Percentiles rank a stretch among this genome's conserved stretches.
Evolutionary conservation across 2,113 vertebrate genomes (phyloP).

Genomic region (Antechinus flavipes): DNA sequence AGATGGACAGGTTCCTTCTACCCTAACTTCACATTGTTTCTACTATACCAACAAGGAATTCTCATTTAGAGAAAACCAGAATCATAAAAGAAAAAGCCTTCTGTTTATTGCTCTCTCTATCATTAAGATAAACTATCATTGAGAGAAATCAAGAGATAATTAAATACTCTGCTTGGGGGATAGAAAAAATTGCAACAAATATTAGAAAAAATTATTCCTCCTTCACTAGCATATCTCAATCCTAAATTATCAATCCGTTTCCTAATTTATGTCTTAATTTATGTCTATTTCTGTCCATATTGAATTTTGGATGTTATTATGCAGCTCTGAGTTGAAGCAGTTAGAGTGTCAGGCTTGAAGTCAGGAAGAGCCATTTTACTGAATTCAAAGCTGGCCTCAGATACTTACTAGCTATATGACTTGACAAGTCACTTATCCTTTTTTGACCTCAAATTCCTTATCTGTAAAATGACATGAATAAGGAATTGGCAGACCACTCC

Average conservation of each 20-base stretch:
- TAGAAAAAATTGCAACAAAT: not conserved
- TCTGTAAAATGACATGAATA: not conserved
- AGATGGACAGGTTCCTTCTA: not conserved
- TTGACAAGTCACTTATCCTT: not conserved
- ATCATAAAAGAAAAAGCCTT: not conserved
- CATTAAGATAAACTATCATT: not conserved
- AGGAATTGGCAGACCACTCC: not conserved
- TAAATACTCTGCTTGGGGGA: not conserved
- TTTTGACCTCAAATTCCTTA: not conserved
- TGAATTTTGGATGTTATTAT: not conserved
- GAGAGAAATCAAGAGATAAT: not conserved
- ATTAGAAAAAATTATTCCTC: not conserved
- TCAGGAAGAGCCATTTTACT: not conserved
- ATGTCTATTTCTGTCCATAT: not conserved
- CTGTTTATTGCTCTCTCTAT: not conserved
- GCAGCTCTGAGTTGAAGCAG: not conserved
- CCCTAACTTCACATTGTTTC: not conserved
- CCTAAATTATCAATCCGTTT: not conserved
- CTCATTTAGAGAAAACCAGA: not conserved
- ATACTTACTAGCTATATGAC: not conserved
- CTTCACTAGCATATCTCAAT: not conserved
- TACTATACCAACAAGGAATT: not conserved
- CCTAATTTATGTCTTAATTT: not conserved
- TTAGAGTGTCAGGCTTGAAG: not conserved
- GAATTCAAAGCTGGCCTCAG: too few species aligned